These are phyloP conservation scores for Formica exsecta DNA, from an alignment of 1,140 invertebrate species.

Conservation along the genomic window DNA sequence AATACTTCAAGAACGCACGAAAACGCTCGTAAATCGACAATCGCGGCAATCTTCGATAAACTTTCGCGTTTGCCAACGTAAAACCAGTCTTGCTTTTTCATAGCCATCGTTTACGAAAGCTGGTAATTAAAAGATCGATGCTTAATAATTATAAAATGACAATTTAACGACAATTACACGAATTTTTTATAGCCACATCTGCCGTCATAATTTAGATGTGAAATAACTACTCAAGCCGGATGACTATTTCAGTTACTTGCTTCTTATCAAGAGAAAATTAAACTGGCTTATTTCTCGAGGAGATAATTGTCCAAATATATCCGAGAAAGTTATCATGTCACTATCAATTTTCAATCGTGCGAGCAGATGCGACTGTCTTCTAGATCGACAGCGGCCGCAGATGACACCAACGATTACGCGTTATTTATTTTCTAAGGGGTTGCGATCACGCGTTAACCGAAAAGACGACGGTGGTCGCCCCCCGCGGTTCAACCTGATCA, in stretches of 20 bases:
- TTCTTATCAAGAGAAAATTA: neutral
- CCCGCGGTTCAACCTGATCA: conserved; percentile 78
- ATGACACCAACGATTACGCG: conserved; percentile 73
- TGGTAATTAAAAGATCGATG: neutral
- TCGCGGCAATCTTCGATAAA: neutral
- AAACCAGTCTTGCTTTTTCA: neutral
- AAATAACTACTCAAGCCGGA: neutral
- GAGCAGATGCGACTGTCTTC: conserved; percentile 66
- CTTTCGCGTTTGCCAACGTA: neutral
- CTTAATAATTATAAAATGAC: conserved; percentile 22
- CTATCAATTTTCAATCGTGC: conserved; percentile 40
- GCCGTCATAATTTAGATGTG: neutral
- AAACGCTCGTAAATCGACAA: neutral
- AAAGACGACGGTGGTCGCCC: conserved; percentile 71
- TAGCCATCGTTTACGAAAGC: neutral
- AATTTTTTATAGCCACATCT: conserved; percentile 1
- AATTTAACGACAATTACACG: neutral
- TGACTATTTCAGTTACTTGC: conserved; percentile 7
- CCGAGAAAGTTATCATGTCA: conserved; percentile 35
- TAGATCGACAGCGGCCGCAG: conserved; percentile 58
- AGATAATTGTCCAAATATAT: neutral
- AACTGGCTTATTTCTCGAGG: neutral
- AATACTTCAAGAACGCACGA: neutral
- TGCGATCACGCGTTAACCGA: conserved; percentile 72
- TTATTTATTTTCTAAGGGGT: conserved; percentile 83